Percentiles rank a stretch among this genome's conserved stretches.
phyloP scores from a whole-genome alignment of 2,113 vertebrate genomes.

The Callipepla californica region DNA sequence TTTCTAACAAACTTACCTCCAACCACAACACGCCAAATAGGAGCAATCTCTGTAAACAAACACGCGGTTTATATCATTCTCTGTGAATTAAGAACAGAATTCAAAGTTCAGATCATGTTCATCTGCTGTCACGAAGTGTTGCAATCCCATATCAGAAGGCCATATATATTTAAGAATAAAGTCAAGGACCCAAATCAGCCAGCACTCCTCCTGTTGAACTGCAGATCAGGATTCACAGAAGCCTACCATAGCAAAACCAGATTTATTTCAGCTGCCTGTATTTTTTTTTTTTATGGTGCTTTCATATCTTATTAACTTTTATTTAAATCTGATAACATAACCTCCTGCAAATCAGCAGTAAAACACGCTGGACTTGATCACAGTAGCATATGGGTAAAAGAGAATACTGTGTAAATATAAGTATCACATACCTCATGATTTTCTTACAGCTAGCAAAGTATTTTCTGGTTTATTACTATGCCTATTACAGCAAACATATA shows the following conservation, averaged over 20 bases:
- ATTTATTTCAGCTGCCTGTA: background rate
- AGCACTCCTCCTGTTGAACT: background rate
- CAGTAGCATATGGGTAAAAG: accelerated
- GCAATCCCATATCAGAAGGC: accelerated
- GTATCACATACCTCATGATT: background rate
- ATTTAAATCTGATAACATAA: background rate
- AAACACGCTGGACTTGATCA: background rate
- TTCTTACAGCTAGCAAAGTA: background rate
- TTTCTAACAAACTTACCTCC: background rate
- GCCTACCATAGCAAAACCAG: background rate
- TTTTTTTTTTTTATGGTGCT: background rate
- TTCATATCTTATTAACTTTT: conserved; percentile 5
- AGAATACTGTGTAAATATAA: background rate
- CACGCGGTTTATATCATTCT: background rate
- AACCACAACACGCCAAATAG: background rate
- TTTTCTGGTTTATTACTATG: background rate
- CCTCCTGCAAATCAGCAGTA: background rate
- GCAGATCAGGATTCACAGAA: background rate
- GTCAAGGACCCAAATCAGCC: accelerated
- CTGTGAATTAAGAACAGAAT: background rate
- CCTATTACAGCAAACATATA: background rate
- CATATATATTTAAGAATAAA: background rate
- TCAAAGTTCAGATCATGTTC: background rate
- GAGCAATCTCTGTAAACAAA: background rate
- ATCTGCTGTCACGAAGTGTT: background rate